Conservation (phyloP, 2,888 invertebrate species). For the Ochropleura leucogaster region DNA sequence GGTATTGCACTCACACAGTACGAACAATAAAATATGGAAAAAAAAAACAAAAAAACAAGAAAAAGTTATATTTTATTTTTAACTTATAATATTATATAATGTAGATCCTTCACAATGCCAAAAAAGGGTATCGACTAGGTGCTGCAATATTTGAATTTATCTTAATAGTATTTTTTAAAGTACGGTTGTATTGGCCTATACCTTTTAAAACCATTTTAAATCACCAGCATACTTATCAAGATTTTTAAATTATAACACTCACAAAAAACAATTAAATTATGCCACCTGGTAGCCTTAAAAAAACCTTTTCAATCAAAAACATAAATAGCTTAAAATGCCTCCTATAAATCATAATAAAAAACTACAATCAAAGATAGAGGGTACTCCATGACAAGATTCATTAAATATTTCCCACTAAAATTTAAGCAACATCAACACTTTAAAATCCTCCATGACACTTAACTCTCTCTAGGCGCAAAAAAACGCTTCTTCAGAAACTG, state of each 20-base stretch:
- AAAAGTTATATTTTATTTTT: too few species aligned
- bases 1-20: too few species aligned
- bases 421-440: constrained; percentile 8
- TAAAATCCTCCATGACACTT: constrained; percentile 13
- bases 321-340: not conserved
- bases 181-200: too few species aligned
- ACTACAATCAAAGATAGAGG: not conserved
- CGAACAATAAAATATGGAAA: too few species aligned
- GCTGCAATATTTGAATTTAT: too few species aligned
- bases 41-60: too few species aligned
- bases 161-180: too few species aligned
- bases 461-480: constrained; percentile 24
- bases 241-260: not conserved
- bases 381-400: constrained; percentile 4
- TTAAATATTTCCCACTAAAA: constrained; percentile 8
- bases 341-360: not conserved
- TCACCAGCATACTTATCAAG: not conserved
- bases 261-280: not conserved
- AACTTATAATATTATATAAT: too few species aligned
- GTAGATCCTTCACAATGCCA: too few species aligned
- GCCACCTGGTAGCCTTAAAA: too few species aligned
- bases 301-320: not conserved
- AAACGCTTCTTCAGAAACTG: constrained; percentile 11
- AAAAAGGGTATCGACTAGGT: too few species aligned
- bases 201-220: not conserved